Conservation (phyloP, 2,888 invertebrate genomes). For the Syritta pipiens region DNA sequence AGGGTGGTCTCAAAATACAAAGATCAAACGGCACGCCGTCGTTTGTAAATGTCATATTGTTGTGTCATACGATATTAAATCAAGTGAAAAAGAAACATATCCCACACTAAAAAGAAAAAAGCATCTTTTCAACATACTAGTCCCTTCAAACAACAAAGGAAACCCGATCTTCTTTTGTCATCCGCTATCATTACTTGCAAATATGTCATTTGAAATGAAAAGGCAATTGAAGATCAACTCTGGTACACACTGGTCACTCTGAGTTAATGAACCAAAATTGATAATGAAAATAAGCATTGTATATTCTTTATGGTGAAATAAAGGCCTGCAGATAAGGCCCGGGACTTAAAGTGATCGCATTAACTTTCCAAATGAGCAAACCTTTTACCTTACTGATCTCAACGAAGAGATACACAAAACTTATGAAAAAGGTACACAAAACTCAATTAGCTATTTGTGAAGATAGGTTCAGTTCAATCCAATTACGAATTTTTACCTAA, state of each 20-base stretch:
- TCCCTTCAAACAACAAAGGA: slow-evolving; percentile 21
- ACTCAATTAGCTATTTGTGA: slow-evolving; percentile 63
- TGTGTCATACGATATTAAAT: slow-evolving; percentile 71
- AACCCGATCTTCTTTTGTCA: slow-evolving; percentile 43
- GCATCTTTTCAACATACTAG: neutral
- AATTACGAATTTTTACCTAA: slow-evolving; percentile 50
- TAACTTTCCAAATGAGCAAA: slow-evolving; percentile 70
- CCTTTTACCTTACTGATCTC: slow-evolving; percentile 43
- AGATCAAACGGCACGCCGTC: slow-evolving; percentile 38
- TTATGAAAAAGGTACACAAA: slow-evolving; percentile 27
- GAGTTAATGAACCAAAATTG: slow-evolving; percentile 34
- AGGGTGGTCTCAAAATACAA: slow-evolving; percentile 37
- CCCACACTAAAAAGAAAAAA: neutral
- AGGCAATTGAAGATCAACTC: slow-evolving; percentile 53
- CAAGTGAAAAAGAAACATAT: slow-evolving; percentile 64
- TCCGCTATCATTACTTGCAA: slow-evolving; percentile 69
- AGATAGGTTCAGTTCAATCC: slow-evolving; percentile 41
- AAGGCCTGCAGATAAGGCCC: slow-evolving; percentile 43
- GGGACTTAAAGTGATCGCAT: slow-evolving; percentile 68
- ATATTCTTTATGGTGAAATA: slow-evolving; percentile 24
- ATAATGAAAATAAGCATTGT: slow-evolving; percentile 32
- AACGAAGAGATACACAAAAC: slow-evolving; percentile 27
- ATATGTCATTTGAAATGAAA: slow-evolving; percentile 66
- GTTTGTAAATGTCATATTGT: slow-evolving; percentile 69
- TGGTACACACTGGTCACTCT: neutral